phyloP scores from a whole-genome alignment of 1,140 invertebrate genomes.

The Tachypleus tridentatus region DNA sequence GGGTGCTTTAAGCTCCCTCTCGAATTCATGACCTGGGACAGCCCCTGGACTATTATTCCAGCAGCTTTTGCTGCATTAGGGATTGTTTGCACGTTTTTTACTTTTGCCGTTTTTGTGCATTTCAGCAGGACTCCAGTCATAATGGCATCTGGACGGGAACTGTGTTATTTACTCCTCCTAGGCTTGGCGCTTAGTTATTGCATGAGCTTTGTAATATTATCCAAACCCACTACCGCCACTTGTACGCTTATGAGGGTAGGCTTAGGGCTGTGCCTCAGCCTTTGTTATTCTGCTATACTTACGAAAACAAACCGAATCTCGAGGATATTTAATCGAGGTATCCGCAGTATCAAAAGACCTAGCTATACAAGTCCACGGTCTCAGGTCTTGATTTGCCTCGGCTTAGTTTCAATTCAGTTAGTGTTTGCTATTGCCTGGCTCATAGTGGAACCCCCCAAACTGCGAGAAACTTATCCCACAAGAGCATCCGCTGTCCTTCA shows the following conservation, averaged over 20 bases:
- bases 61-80: slow-evolving; percentile 50
- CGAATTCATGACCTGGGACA: slow-evolving; percentile 39
- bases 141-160: slow-evolving; percentile 64
- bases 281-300: slow-evolving; percentile 59
- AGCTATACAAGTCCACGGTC: slow-evolving; percentile 48
- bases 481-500: slow-evolving; percentile 44
- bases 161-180: slow-evolving; percentile 59
- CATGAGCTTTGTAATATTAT: slow-evolving; percentile 48
- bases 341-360: slow-evolving; percentile 46
- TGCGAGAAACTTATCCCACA: slow-evolving; percentile 41
- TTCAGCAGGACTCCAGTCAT: slow-evolving; percentile 65
- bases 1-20: slow-evolving; percentile 46
- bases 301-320: slow-evolving; percentile 66
- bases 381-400: slow-evolving; percentile 47
- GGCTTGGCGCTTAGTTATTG: slow-evolving; percentile 48
- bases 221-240: slow-evolving; percentile 44
- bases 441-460: slow-evolving; percentile 48
- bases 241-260: slow-evolving; percentile 51
- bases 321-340: slow-evolving; percentile 54
- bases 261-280: slow-evolving; percentile 53
- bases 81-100: slow-evolving; percentile 51
- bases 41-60: slow-evolving; percentile 51
- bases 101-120: slow-evolving; percentile 47
- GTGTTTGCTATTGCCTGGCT: slow-evolving; percentile 51
- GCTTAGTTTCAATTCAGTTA: slow-evolving; percentile 47